Conservation (phyloP, 2,113 vertebrate species). For the Electrona antarctica region DNA sequence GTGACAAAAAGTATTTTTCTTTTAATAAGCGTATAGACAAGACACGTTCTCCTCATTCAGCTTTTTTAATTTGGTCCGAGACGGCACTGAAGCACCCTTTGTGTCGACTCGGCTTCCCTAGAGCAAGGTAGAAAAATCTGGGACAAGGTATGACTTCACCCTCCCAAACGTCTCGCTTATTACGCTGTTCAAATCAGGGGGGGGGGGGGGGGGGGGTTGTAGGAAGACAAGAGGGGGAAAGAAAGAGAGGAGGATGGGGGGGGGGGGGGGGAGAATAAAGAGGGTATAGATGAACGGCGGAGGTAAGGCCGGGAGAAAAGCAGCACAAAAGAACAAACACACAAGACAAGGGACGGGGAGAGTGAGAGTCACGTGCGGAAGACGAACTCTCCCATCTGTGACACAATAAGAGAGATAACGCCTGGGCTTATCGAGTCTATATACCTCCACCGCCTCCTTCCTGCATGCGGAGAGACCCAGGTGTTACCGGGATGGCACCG, state of each 20-base stretch:
- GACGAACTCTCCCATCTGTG: slow-evolving; percentile 58
- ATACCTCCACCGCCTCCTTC: slow-evolving; percentile 10
- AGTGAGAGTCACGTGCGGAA: slow-evolving; percentile 30
- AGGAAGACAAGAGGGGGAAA: slow-evolving; percentile 8
- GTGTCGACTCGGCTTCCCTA: too few relatives aligned
- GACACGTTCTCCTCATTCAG: too few relatives aligned
- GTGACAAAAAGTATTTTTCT: too few relatives aligned
- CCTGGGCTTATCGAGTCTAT: slow-evolving; percentile 57
- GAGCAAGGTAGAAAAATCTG: too few relatives aligned
- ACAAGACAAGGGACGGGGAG: not conserved
- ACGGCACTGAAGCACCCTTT: too few relatives aligned
- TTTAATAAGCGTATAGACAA: too few relatives aligned
- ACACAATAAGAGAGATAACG: slow-evolving; percentile 59
- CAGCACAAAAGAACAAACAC: not conserved
- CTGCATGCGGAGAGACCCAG: slow-evolving; percentile 11
- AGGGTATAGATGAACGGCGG: not conserved
- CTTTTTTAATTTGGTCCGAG: too few relatives aligned
- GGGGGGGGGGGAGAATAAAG: slow-evolving; percentile 13
- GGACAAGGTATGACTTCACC: too few relatives aligned
- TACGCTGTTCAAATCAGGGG: too few relatives aligned
- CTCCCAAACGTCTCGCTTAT: too few relatives aligned
- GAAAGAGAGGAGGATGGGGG: not conserved
- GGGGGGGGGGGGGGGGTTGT: not conserved
- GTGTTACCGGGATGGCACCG: slow-evolving; percentile 56
- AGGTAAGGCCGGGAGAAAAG: not conserved